Conservation (phyloP, 2,797 vertebrate genomes). For the Lemur catta region DNA sequence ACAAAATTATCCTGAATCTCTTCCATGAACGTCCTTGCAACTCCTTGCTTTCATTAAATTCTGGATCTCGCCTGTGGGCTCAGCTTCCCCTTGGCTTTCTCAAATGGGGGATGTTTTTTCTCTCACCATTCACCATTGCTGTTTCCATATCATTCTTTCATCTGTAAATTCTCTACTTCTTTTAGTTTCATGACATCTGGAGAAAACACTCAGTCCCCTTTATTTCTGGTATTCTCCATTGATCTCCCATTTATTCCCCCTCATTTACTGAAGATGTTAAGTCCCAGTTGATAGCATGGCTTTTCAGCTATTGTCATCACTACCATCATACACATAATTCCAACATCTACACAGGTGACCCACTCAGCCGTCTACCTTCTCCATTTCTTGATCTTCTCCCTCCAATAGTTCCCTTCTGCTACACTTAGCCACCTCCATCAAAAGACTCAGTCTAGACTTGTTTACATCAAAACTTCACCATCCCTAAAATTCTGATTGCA, state of each 20-base stretch:
- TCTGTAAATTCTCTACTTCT: not conserved
- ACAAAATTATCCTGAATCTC: not conserved
- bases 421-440: not conserved
- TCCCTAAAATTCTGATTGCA: not conserved
- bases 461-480: not conserved
- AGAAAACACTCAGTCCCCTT: not conserved
- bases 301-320: not conserved
- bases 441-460: not conserved
- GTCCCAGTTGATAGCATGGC: fast-evolving
- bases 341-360: not conserved
- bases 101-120: not conserved
- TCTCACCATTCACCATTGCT: not conserved
- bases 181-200: not conserved
- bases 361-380: not conserved
- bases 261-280: not conserved
- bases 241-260: not conserved
- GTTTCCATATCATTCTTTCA: not conserved
- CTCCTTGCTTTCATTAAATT: not conserved
- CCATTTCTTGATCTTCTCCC: not conserved
- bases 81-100: not conserved
- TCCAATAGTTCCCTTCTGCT: too few relatives aligned
- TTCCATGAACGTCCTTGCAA: not conserved
- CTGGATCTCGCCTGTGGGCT: not conserved
- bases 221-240: not conserved
- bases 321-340: too few relatives aligned